Evolutionary conservation across 2,888 invertebrate genomes (phyloP), one percentile per base, ranked within the genome.

Genomic region (Philopedon plagiatum): DNA sequence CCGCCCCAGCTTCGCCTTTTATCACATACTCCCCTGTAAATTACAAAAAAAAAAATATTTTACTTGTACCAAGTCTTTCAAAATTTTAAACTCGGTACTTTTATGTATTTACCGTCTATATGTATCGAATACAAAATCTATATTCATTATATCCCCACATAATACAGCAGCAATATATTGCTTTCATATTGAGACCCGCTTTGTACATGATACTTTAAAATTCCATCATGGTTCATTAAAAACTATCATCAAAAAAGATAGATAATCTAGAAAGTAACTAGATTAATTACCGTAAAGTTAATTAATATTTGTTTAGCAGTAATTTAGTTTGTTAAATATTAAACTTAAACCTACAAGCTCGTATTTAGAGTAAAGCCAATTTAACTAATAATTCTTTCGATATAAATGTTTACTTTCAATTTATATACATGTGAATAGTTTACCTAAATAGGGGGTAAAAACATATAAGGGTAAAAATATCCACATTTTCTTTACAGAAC

Each of bases 11-110:
- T 76, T 85, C 84, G 75, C 79, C 81, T 79, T 85, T 86, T 79
- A 90, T 86, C 79, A 90, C 88, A 89, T 90, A 90, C 84, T 90
- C 90, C 80, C 90, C 90, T 90, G 86, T 23, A 83, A 82, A 75
- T 68, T 37, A 21, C 8, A 44, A 57, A 61, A 37, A n/a, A n/a
- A n/a, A n/a, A n/a, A n/a, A n/a, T n/a, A n/a, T n/a, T n/a, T n/a
- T n/a, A n/a, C n/a, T n/a, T n/a, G n/a, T n/a, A n/a, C n/a, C n/a
- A n/a, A n/a, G n/a, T n/a, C n/a, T n/a, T n/a, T n/a, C n/a, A n/a
- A n/a, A n/a, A n/a, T n/a, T n/a, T n/a, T n/a, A n/a, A n/a, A n/a
- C n/a, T n/a, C n/a, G n/a, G n/a, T n/a, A n/a, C n/a, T n/a, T n/a
- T n/a, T n/a, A n/a, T n/a, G n/a, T n/a, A n/a, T n/a, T n/a, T n/a